Evolutionary conservation across 2,888 invertebrate species (phyloP).

Genomic region (Aethes cnicana): DNA sequence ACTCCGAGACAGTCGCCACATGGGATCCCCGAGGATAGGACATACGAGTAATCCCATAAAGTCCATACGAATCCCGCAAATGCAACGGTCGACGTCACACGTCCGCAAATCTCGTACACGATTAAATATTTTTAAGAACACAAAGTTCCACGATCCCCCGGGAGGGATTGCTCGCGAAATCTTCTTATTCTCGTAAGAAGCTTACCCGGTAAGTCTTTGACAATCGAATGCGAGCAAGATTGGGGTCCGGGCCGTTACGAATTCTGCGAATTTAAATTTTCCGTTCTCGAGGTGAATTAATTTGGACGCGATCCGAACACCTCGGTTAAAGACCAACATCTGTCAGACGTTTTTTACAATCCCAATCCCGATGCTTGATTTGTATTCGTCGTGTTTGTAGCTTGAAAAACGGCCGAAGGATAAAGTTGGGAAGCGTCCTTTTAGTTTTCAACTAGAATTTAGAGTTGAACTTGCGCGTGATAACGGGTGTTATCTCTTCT

Average conservation of each 20-base stretch:
- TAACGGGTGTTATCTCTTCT: conserved; percentile 23
- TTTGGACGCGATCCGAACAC: conserved; percentile 42
- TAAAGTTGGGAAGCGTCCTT: conserved; percentile 18
- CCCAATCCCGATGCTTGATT: conserved; percentile 35
- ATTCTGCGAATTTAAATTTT: conserved; percentile 37
- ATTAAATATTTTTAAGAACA: conserved; percentile 64
- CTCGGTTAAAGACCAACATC: conserved; percentile 34
- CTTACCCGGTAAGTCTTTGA: conserved; percentile 73
- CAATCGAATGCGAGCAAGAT: conserved; percentile 67
- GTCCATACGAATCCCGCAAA: not conserved
- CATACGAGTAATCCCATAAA: not conserved
- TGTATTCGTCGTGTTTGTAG: conserved; percentile 27
- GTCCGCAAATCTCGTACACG: conserved; percentile 39
- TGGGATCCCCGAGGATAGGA: conserved; percentile 14
- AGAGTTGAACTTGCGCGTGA: conserved; percentile 25
- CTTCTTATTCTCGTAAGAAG: conserved; percentile 75
- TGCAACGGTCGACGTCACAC: conserved; percentile 27
- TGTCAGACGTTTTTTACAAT: conserved; percentile 39
- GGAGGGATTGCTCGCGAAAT: conserved; percentile 60
- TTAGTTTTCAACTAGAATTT: conserved; percentile 28
- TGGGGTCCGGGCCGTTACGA: conserved; percentile 48
- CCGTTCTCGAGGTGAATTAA: conserved; percentile 50
- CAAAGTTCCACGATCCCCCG: conserved; percentile 55
- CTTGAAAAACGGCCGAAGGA: conserved; percentile 24
- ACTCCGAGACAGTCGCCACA: conserved; percentile 1